Percentiles rank a stretch among this genome's conserved stretches.
These are phyloP conservation scores for Pelecanus crispus DNA, from an alignment of 2,113 vertebrate genomes.

Conservation along the genomic window DNA sequence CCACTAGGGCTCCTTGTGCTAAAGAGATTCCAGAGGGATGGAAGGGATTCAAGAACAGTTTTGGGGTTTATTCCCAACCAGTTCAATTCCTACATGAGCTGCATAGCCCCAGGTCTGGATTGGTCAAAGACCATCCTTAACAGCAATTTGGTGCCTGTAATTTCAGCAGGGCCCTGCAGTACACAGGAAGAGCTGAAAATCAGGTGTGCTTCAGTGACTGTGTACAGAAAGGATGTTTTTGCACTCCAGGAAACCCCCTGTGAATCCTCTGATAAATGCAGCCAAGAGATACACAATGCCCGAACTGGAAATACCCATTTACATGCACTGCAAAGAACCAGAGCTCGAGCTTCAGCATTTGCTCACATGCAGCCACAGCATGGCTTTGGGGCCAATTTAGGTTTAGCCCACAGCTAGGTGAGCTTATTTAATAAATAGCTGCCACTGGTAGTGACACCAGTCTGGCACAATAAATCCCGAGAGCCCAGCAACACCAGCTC, in stretches of 20 bases:
- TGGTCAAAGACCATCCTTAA: not conserved
- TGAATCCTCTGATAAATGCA: not conserved
- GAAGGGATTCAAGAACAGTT: not conserved
- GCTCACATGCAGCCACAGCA: not conserved
- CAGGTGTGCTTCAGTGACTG: not conserved
- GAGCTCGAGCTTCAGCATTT: fast-evolving
- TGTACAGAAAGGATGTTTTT: not conserved
- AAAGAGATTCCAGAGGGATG: not conserved
- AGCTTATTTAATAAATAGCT: not conserved
- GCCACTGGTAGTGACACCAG: not conserved
- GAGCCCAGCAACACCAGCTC: not conserved
- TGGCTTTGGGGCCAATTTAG: not conserved
- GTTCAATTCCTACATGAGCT: not conserved
- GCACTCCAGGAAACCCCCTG: not conserved
- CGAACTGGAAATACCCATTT: not conserved
- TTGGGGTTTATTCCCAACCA: not conserved
- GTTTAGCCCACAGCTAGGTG: not conserved
- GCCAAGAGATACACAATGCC: not conserved
- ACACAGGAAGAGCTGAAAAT: not conserved
- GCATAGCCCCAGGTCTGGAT: not conserved
- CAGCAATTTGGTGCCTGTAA: not conserved
- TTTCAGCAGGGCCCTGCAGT: not conserved
- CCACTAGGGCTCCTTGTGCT: not conserved
- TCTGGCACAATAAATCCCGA: not conserved
- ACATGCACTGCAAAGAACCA: not conserved